phyloP scores from a whole-genome alignment of 2,888 invertebrate genomes.

The Noctua janthina region DNA sequence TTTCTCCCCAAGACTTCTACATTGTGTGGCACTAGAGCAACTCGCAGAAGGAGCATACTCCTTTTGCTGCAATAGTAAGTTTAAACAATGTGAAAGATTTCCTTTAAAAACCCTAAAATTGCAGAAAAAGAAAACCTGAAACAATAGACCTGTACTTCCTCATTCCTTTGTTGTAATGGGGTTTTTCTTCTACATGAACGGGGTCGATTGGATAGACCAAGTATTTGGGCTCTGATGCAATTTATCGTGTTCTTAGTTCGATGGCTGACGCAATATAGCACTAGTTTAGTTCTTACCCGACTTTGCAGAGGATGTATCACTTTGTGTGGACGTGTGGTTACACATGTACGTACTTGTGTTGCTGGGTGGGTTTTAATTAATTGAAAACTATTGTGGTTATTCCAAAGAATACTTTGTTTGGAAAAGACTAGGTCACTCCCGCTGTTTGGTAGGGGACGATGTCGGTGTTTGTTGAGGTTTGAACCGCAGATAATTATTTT shows the following conservation, averaged over 20 bases:
- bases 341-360: constrained; percentile 10
- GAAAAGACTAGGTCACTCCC: too few relatives aligned
- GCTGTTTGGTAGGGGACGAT: background rate
- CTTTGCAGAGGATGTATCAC: constrained; percentile 7
- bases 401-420: background rate
- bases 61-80: background rate
- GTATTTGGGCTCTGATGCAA: constrained; percentile 57
- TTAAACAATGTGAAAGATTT: constrained; percentile 3
- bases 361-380: background rate
- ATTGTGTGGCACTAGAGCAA: background rate
- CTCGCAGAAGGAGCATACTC: background rate
- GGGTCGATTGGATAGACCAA: background rate
- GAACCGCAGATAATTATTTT: background rate
- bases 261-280: constrained; percentile 48
- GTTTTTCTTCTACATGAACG: constrained; percentile 14
- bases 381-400: background rate
- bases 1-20: background rate
- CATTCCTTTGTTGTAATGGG: constrained; percentile 7
- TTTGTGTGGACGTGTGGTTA: background rate
- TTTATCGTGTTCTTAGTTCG: constrained; percentile 20
- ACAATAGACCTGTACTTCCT: constrained; percentile 2
- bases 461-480: background rate
- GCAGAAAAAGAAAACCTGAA: constrained; percentile 8
- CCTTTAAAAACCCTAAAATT: background rate
- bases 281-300: constrained; percentile 5